Percentiles rank a stretch among this genome's conserved stretches.
Evolutionary conservation across 2,888 invertebrate species (phyloP).

Genomic region (Pocota personata): DNA sequence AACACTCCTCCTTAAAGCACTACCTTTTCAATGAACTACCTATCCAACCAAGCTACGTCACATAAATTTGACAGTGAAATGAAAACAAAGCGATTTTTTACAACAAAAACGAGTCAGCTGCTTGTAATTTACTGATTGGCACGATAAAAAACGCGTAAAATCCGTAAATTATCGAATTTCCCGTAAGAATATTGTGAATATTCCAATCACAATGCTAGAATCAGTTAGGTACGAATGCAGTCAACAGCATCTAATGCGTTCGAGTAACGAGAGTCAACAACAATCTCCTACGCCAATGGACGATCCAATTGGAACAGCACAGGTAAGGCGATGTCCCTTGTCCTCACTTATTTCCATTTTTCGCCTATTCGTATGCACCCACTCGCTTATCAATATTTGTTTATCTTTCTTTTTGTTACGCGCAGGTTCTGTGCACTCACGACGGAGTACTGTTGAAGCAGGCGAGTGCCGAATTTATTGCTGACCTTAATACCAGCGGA

Average conservation of each 20-base stretch:
- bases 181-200: slow-evolving; percentile 36
- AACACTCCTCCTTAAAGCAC: too few relatives aligned
- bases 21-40: slow-evolving; percentile 28
- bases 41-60: slow-evolving; percentile 48
- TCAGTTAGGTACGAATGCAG: slow-evolving; percentile 58
- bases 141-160: slow-evolving; percentile 45
- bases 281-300: slow-evolving; percentile 63
- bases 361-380: background rate
- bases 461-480: slow-evolving; percentile 85
- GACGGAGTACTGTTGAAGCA: slow-evolving; percentile 90
- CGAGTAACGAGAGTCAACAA: slow-evolving; percentile 57
- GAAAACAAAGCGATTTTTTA: slow-evolving; percentile 72
- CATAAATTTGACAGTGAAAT: slow-evolving; percentile 51
- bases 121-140: slow-evolving; percentile 62
- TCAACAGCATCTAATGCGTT: slow-evolving; percentile 58
- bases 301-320: slow-evolving; percentile 55
- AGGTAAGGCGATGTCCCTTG: slow-evolving; percentile 41
- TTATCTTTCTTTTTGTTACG: slow-evolving; percentile 15
- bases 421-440: slow-evolving; percentile 90
- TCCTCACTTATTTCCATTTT: background rate
- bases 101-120: slow-evolving; percentile 72
- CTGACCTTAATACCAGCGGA: slow-evolving; percentile 85
- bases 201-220: slow-evolving; percentile 56
- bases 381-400: background rate
- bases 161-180: slow-evolving; percentile 22